phyloP scores from a whole-genome alignment of 2,888 invertebrate genomes.

The Zygothrica quintamaculata region DNA sequence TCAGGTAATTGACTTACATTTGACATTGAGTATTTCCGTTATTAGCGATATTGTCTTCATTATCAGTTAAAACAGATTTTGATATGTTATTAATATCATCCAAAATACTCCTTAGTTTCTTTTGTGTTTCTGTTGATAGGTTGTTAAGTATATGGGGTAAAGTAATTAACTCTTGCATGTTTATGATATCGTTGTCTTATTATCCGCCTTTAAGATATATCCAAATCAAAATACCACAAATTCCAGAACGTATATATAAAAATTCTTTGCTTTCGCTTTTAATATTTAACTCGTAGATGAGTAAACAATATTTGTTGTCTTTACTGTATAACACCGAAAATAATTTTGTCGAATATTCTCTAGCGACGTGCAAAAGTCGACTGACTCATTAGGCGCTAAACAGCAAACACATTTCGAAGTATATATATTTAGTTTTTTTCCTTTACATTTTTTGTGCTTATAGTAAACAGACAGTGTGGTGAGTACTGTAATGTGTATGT shows the following conservation, averaged over 20 bases:
- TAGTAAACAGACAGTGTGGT: constrained; percentile 49
- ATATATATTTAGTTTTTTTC: constrained; percentile 26
- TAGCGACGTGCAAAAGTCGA: constrained; percentile 53
- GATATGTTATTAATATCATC: constrained; percentile 55
- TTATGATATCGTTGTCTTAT: constrained; percentile 50
- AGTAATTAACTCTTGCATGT: constrained; percentile 71
- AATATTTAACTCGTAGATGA: constrained; percentile 29
- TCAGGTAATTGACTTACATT: constrained; percentile 36
- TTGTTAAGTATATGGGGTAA: constrained; percentile 41
- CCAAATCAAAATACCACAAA: constrained; percentile 74
- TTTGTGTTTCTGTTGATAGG: constrained; percentile 42
- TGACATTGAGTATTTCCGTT: constrained; percentile 15
- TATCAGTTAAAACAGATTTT: constrained; percentile 39
- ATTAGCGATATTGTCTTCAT: constrained; percentile 18
- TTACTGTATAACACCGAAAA: constrained; percentile 6
- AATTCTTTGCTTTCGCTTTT: constrained; percentile 47
- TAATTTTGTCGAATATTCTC: constrained; percentile 20
- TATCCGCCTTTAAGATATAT: constrained; percentile 58
- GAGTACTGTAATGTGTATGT: constrained; percentile 42
- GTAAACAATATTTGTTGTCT: constrained; percentile 57
- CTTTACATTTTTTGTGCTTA: constrained; percentile 24
- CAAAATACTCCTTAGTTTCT: constrained; percentile 49
- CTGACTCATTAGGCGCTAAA: constrained; percentile 54
- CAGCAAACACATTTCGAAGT: constrained; percentile 47
- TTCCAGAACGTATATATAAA: constrained; percentile 64